These are phyloP conservation scores for Drosophila phalerata DNA, from an alignment of 2,888 invertebrate genomes.

Conservation along the genomic window DNA sequence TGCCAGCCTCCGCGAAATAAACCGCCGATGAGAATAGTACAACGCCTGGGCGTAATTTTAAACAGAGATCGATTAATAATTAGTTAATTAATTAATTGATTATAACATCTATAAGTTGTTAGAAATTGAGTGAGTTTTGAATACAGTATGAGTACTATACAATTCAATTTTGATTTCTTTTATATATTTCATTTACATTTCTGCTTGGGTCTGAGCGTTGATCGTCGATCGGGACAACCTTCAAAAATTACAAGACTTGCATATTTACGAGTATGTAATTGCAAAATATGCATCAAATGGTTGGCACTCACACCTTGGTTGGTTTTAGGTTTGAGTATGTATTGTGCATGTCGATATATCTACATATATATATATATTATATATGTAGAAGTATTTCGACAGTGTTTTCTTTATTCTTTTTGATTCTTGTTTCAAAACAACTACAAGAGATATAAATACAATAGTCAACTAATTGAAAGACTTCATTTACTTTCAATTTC, in stretches of 20 bases:
- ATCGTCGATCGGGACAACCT: slow-evolving; percentile 14
- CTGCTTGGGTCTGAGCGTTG: slow-evolving; percentile 71
- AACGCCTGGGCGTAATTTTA: slow-evolving; percentile 90
- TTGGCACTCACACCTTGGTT: not conserved
- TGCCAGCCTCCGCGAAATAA: slow-evolving; percentile 99
- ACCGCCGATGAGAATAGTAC: slow-evolving; percentile 99
- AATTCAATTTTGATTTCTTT: not conserved
- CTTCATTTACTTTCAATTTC: slow-evolving; percentile 28
- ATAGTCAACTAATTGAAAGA: slow-evolving; percentile 27
- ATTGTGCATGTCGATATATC: slow-evolving; percentile 10
- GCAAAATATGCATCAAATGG: not conserved
- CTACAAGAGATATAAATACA: slow-evolving; percentile 67
- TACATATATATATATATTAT: not conserved
- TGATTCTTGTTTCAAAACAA: slow-evolving; percentile 52
- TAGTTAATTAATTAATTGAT: slow-evolving; percentile 32
- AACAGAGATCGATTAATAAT: slow-evolving; percentile 63
- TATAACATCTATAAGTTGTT: slow-evolving; percentile 4
- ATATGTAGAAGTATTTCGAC: not conserved
- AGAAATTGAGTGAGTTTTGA: slow-evolving; percentile 7
- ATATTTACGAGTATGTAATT: not conserved
- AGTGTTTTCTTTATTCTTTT: slow-evolving; percentile 1
- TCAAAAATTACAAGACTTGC: not conserved
- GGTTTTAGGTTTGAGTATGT: slow-evolving; percentile 2
- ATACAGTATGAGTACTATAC: slow-evolving; percentile 1
- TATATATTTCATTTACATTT: slow-evolving; percentile 39